Base-by-base conservation (phyloP, 2,113 vertebrate genomes). In the Gambusia affinis region DNA sequence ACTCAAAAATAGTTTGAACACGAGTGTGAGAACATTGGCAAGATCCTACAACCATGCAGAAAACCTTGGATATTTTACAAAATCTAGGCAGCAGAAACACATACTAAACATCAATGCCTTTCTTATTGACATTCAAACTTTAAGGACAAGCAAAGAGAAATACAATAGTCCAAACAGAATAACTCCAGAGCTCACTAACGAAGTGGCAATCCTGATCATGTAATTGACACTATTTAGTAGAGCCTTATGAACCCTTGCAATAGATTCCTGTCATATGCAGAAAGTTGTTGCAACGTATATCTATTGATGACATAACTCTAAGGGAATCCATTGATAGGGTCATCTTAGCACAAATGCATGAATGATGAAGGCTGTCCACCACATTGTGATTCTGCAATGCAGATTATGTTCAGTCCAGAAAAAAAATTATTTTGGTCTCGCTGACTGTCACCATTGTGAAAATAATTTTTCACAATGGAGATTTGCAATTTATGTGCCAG, bases 1-100 rank as follows among this genome's bases (percentile, higher is more conserved):
- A 57, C 51, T 57, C 51, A 57, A 57, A 57, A 57, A 57, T 57
- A 57, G 51, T 57, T 57, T n/a, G 24, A 57, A 57, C 51, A 57
- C 24, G 22, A 57, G 51, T 3, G 22, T 57, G 24, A 57, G 10
- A 57, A 57, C 10, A 10, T 57, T 57, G 51, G 51, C 22, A 57
- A 57, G 51, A 57, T 57, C 51, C 51, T 57, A n/a, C 24, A 57
- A 57, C 51, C 51, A 57, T 57, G 51, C 51, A n/a, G 51, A 54
- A n/a, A 54, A 22, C 22, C 8, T 54, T 54, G 51, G 22, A 54
- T n/a, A 57, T 57, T 57, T 57, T 57, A 57, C 22, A 57, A 24
- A 57, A 24, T n/a, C 24, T 3, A 11, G 51, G 51, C 22, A 22
- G 24, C 51, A 57, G 51, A 57, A 24, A 57, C 22, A 57, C 22